Conservation (phyloP, 2,113 vertebrate genomes). For the Heloderma charlesbogerti region DNA sequence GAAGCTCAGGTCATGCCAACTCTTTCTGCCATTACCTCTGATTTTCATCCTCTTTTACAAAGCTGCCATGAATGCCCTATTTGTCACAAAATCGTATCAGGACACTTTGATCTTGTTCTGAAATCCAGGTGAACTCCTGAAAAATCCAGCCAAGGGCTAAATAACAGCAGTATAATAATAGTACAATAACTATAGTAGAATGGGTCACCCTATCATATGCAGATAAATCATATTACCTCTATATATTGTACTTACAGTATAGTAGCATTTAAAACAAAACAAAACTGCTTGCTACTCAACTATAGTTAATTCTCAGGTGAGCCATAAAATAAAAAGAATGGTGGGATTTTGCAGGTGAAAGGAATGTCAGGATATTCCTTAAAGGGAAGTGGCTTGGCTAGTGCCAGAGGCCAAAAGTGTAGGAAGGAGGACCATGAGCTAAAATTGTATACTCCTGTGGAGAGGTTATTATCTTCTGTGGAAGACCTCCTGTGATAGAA, state of each 20-base stretch:
- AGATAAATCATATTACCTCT: too few relatives aligned
- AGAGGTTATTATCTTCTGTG: not conserved
- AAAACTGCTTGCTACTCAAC: not conserved
- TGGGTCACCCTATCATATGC: too few relatives aligned
- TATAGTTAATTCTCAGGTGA: not conserved
- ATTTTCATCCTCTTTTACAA: not conserved
- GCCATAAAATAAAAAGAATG: not conserved
- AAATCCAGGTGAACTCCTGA: not conserved
- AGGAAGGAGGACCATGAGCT: not conserved
- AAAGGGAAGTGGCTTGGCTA: not conserved
- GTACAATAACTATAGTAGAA: not conserved
- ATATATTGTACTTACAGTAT: not conserved
- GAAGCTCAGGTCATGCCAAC: not conserved
- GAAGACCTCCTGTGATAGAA: slow-evolving; percentile 1
- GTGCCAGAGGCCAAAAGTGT: too few relatives aligned
- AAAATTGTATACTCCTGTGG: not conserved
- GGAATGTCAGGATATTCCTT: not conserved
- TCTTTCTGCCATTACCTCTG: not conserved
- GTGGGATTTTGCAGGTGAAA: not conserved
- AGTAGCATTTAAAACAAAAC: not conserved
- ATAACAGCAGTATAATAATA: not conserved
- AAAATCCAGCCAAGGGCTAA: not conserved
- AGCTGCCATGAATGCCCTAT: not conserved
- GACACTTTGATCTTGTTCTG: not conserved
- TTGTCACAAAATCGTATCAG: not conserved